phyloP scores from a whole-genome alignment of 2,888 invertebrate genomes.

The Dolomedes plantarius region DNA sequence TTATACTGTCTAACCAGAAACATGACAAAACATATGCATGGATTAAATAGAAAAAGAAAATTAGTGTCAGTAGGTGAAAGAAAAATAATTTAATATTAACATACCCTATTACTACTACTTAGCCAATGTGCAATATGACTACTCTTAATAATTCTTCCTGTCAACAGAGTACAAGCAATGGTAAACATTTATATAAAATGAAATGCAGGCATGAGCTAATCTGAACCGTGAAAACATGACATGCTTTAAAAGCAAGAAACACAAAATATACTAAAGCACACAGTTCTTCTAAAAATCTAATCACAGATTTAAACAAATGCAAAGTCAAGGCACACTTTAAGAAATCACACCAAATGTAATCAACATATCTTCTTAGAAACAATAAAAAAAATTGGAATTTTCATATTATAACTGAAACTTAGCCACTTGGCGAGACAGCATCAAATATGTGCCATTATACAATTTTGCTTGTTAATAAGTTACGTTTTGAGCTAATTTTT shows the following conservation, averaged over 20 bases:
- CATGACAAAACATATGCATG: conserved; percentile 12
- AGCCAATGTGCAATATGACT: conserved; percentile 70
- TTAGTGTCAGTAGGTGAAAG: conserved; percentile 43
- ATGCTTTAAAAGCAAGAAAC: conserved; percentile 48
- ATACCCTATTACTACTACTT: conserved; percentile 67
- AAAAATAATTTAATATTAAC: conserved; percentile 56
- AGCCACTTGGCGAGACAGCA: too few relatives aligned
- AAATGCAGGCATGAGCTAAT: conserved; percentile 68
- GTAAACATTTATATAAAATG: conserved; percentile 54
- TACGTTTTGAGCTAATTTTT: too few relatives aligned
- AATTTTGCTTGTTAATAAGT: too few relatives aligned
- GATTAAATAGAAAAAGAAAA: conserved; percentile 49
- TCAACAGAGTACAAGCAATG: conserved; percentile 70
- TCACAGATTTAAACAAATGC: too few relatives aligned
- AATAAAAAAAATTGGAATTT: too few relatives aligned
- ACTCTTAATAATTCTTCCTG: conserved; percentile 68
- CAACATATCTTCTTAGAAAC: too few relatives aligned
- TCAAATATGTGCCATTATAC: too few relatives aligned
- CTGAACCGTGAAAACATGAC: conserved; percentile 47
- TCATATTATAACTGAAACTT: too few relatives aligned
- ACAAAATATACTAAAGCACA: conserved; percentile 39
- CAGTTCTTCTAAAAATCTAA: conserved; percentile 16
- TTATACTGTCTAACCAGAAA: too few relatives aligned
- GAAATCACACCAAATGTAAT: too few relatives aligned
- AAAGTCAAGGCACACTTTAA: too few relatives aligned